Conservation (phyloP, 2,113 vertebrate species). For the Sylvietta virens region DNA sequence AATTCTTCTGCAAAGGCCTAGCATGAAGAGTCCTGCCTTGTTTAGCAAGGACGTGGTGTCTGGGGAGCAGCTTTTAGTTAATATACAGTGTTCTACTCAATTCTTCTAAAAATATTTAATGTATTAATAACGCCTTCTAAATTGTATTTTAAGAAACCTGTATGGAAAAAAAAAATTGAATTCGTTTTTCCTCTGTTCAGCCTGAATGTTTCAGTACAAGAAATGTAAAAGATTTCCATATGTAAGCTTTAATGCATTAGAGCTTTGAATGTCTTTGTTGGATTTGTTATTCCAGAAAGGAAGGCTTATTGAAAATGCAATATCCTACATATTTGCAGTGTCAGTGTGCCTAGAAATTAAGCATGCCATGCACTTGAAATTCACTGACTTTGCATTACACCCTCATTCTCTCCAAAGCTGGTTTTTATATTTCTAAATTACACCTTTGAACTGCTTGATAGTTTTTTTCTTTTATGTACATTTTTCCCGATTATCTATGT, state of each 20-base stretch:
- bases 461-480: rapidly evolving
- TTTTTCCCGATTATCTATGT: not conserved
- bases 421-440: not conserved
- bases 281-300: not conserved
- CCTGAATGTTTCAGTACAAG: not conserved
- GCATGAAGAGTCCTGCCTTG: not conserved
- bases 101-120: not conserved
- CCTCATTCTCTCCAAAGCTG: not conserved
- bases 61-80: not conserved
- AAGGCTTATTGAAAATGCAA: not conserved
- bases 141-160: not conserved
- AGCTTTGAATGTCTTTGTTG: not conserved
- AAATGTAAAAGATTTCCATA: not conserved
- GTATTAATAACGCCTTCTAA: not conserved
- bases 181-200: not conserved
- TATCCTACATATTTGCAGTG: not conserved
- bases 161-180: not conserved
- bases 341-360: not conserved
- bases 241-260: not conserved
- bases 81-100: not conserved
- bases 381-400: not conserved
- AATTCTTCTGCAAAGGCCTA: not conserved
- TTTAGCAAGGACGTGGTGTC: not conserved
- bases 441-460: not conserved
- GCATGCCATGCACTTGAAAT: not conserved